phyloP scores from a whole-genome alignment of 2,888 invertebrate genomes.

The Drosophila testacea region DNA sequence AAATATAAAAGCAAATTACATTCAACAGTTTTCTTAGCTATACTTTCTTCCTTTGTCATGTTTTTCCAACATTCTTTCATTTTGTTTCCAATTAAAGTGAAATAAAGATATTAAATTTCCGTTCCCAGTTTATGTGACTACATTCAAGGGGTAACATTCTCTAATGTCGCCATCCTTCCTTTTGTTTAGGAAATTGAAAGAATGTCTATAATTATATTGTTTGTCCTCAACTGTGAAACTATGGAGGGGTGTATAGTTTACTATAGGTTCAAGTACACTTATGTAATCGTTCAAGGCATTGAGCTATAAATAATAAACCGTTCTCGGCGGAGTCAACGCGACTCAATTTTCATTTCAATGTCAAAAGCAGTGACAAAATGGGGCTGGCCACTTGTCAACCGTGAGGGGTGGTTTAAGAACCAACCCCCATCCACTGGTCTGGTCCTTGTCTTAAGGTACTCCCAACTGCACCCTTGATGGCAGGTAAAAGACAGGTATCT shows the following conservation, averaged over 20 bases:
- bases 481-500: conserved; percentile 8
- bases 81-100: too few relatives aligned
- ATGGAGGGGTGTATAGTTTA: background rate
- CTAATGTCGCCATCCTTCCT: background rate
- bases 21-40: too few relatives aligned
- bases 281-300: background rate
- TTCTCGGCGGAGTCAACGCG: conserved; percentile 1
- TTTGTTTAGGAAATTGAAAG: background rate
- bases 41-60: too few relatives aligned
- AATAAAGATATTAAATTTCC: background rate
- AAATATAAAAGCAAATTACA: too few relatives aligned
- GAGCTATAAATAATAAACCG: conserved; percentile 10
- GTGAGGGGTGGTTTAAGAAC: conserved; percentile 8
- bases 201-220: background rate
- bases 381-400: conserved; percentile 10
- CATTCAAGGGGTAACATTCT: background rate
- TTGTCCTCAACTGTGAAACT: background rate
- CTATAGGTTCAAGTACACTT: background rate
- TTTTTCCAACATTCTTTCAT: too few relatives aligned
- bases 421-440: too few relatives aligned
- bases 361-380: conserved; percentile 21
- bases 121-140: too few relatives aligned
- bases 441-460: conserved; percentile 6
- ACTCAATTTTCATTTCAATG: conserved; percentile 35
- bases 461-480: conserved; percentile 11